Percentiles rank a stretch among this genome's conserved stretches.
These are phyloP conservation scores for Pygocentrus nattereri DNA, from an alignment of 2,797 vertebrate species.

Conservation along the genomic window DNA sequence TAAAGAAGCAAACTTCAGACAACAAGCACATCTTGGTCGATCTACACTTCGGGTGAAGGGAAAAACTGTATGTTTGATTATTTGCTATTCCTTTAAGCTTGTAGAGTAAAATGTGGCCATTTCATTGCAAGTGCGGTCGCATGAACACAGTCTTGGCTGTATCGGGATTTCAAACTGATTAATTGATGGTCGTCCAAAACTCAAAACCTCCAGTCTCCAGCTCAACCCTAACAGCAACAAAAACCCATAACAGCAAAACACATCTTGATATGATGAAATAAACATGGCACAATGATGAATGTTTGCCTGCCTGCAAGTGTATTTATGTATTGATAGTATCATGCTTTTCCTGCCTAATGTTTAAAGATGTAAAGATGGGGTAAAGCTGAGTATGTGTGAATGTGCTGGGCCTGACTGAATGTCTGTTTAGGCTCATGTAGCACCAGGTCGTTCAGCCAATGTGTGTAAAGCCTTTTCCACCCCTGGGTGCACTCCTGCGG, in stretches of 20 bases:
- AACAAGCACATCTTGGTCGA: neutral
- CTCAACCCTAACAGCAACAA: conserved; percentile 6
- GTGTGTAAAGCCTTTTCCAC: conserved; percentile 60
- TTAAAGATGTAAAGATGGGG: conserved; percentile 31
- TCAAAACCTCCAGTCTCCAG: neutral
- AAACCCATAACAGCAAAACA: conserved; percentile 19
- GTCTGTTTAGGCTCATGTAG: conserved; percentile 61
- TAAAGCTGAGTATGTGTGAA: conserved; percentile 43
- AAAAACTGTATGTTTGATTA: neutral
- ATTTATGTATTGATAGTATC: conserved; percentile 33
- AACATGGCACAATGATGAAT: conserved; percentile 37
- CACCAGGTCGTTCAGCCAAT: conserved; percentile 42
- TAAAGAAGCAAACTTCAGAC: neutral
- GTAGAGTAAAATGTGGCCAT: neutral
- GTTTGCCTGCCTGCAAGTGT: conserved; percentile 14
- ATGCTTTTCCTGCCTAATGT: conserved; percentile 1
- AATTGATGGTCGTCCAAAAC: conserved; percentile 1
- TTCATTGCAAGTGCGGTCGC: neutral
- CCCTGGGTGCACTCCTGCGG: conserved; percentile 36
- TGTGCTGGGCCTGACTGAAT: conserved; percentile 24
- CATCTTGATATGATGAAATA: conserved; percentile 38
- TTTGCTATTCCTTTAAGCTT: neutral
- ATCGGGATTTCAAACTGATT: neutral
- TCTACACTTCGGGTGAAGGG: neutral
- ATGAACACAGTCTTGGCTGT: neutral